phyloP scores from a whole-genome alignment of 2,888 invertebrate species.

The Serripes groenlandicus region DNA sequence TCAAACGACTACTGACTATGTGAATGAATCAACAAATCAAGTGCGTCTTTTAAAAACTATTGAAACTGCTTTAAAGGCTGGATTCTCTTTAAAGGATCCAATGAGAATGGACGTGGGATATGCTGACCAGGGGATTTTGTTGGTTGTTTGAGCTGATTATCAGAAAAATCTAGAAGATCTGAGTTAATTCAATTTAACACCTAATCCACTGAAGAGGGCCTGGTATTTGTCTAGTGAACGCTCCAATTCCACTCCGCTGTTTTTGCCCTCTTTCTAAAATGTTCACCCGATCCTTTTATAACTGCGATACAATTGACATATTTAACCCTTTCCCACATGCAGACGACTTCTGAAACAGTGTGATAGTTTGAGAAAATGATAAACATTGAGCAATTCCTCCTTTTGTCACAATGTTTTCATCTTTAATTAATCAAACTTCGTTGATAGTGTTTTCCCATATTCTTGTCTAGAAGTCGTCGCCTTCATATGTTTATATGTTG shows the following conservation, averaged over 20 bases:
- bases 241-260: not conserved
- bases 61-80: not conserved
- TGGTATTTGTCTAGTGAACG: constrained; percentile 28
- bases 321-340: not conserved
- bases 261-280: not conserved
- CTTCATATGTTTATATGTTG: no score
- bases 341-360: not conserved
- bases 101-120: not conserved
- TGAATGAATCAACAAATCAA: no score
- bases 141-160: not conserved
- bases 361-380: not conserved
- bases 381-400: not conserved
- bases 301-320: not conserved
- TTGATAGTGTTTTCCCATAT: no score
- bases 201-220: constrained; percentile 46
- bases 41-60: no score
- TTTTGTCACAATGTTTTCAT: not conserved
- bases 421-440: not conserved
- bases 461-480: no score
- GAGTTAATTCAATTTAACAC: constrained; percentile 58
- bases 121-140: constrained; percentile 25
- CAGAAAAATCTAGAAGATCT: not conserved
- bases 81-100: not conserved
- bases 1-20: no score
- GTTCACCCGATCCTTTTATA: not conserved